Conservation (phyloP, 1,140 invertebrate species). For the Lithobius niger region DNA sequence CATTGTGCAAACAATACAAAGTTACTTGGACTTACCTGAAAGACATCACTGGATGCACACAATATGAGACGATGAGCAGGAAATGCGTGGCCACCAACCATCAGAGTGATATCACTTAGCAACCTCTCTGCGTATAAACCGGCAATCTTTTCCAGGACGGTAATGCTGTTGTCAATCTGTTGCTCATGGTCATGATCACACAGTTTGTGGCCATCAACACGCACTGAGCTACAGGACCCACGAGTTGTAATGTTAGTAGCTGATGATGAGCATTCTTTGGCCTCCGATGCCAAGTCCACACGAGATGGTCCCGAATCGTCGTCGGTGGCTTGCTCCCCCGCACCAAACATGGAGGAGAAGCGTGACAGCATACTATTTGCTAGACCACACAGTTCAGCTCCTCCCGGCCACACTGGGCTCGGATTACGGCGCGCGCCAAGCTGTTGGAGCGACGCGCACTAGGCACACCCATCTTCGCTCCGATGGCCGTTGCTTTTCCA, state of each 20-base stretch:
- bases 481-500: too few species aligned
- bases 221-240: background rate
- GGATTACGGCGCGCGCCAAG: too few species aligned
- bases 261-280: background rate
- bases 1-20: too few species aligned
- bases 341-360: background rate
- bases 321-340: background rate
- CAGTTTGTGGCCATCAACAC: constrained; percentile 13
- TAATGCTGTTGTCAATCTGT: constrained; percentile 53
- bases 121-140: constrained; percentile 63
- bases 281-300: too few species aligned
- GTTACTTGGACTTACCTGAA: constrained; percentile 53
- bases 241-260: background rate
- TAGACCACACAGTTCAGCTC: too few species aligned
- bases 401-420: too few species aligned
- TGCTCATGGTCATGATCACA: constrained; percentile 20
- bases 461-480: too few species aligned
- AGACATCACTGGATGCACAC: constrained; percentile 89
- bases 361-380: constrained; percentile 7
- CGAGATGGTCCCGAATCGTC: background rate
- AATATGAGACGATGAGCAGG: constrained; percentile 81
- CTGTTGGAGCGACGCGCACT: too few species aligned
- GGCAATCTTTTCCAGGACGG: constrained; percentile 64
- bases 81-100: constrained; percentile 64
- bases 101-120: constrained; percentile 71